Percentiles rank a stretch among this genome's conserved stretches.
These are phyloP conservation scores for Andricus curvator DNA, from an alignment of 2,888 invertebrate genomes.

Conservation along the genomic window DNA sequence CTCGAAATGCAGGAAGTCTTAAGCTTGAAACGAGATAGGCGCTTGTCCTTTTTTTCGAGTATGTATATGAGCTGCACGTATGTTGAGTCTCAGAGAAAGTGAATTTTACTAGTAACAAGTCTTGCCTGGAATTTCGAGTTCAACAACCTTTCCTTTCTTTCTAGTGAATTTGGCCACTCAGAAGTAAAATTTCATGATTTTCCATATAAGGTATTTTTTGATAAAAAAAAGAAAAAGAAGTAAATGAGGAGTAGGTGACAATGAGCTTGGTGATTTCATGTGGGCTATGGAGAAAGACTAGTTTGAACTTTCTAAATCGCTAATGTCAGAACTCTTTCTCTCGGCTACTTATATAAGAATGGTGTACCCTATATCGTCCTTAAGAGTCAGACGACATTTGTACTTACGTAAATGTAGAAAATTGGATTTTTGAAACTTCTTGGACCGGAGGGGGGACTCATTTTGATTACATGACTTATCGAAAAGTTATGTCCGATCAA, in stretches of 20 bases:
- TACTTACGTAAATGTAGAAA: constrained; percentile 1
- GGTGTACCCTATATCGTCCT: constrained; percentile 49
- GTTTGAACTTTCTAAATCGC: constrained; percentile 76
- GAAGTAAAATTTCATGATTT: neutral
- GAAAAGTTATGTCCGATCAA: neutral
- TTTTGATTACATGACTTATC: neutral
- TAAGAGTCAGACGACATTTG: constrained; percentile 38
- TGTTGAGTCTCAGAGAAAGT: constrained; percentile 58
- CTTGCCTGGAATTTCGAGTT: constrained; percentile 51
- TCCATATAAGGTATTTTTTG: neutral
- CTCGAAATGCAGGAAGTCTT: constrained; percentile 20
- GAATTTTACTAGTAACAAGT: constrained; percentile 52
- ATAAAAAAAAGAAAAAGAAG: neutral
- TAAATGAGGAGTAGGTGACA: neutral
- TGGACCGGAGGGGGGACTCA: neutral
- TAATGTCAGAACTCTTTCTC: constrained; percentile 70
- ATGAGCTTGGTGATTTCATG: constrained; percentile 25
- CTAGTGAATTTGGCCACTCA: constrained; percentile 32
- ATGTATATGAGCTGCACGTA: neutral
- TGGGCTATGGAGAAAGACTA: constrained; percentile 47
- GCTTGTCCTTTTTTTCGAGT: neutral
- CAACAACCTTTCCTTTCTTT: constrained; percentile 59
- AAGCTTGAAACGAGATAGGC: neutral
- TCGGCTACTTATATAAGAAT: constrained; percentile 50
- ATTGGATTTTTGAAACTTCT: neutral